Conservation (phyloP, 2,113 vertebrate genomes). For the Tamias sibiricus region DNA sequence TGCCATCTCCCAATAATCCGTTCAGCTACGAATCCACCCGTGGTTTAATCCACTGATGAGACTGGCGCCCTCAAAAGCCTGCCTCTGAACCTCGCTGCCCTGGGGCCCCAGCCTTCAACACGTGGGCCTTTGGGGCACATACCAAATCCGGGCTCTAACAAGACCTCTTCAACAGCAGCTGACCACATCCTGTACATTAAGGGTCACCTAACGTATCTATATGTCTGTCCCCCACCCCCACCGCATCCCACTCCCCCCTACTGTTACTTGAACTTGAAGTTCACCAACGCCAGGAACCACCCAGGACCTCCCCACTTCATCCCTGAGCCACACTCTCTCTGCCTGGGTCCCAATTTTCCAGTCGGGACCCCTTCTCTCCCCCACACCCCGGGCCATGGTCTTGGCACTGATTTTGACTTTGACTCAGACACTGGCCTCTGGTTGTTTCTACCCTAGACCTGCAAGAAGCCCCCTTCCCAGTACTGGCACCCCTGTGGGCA, state of each 20-base stretch:
- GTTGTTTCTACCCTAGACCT: not conserved
- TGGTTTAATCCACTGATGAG: too few species aligned
- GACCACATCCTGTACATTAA: not conserved
- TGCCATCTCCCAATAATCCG: too few species aligned
- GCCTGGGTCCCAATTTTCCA: not conserved
- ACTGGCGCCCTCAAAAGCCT: too few species aligned
- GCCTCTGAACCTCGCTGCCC: too few species aligned
- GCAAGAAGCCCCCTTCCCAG: not conserved
- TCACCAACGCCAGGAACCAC: not conserved
- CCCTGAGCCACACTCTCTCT: not conserved
- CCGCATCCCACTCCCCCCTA: not conserved
- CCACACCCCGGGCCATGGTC: not conserved
- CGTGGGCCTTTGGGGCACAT: too few species aligned
- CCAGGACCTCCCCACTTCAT: not conserved
- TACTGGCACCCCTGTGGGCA: fast-evolving
- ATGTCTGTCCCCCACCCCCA: not conserved
- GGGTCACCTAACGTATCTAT: not conserved
- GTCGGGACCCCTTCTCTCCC: not conserved
- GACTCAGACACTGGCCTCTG: not conserved
- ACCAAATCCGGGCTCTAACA: too few species aligned
- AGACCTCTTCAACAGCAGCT: not conserved
- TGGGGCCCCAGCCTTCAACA: too few species aligned
- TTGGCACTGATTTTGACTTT: not conserved
- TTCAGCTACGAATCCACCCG: too few species aligned
- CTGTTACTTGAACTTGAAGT: not conserved